Conservation (phyloP, 2,113 vertebrate species). For the Camelus dromedarius region DNA sequence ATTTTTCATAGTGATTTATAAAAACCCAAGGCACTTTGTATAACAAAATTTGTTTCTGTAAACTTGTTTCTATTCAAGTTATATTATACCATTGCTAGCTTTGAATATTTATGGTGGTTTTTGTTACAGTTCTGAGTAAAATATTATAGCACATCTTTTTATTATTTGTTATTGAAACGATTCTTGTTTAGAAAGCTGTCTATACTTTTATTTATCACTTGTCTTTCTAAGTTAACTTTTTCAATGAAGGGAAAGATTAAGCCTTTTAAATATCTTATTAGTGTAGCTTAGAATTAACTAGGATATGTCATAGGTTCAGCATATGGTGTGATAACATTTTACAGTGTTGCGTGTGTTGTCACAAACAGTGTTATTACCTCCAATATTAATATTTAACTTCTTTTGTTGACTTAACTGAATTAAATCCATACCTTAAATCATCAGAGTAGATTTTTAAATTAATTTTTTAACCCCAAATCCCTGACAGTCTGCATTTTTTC, state of each 20-base stretch:
- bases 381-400: not conserved
- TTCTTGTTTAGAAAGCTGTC: constrained; percentile 42
- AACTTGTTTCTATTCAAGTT: constrained; percentile 48
- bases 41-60: constrained; percentile 44
- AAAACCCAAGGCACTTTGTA: not conserved
- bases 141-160: constrained; percentile 9
- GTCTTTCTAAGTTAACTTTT: constrained; percentile 38
- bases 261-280: not conserved
- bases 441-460: constrained; percentile 7
- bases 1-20: constrained; percentile 42
- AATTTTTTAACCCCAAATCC: not conserved
- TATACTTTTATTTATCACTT: constrained; percentile 19
- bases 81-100: constrained; percentile 32
- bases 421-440: not conserved
- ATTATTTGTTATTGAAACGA: constrained; percentile 33
- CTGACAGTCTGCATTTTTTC: constrained; percentile 5
- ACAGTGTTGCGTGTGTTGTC: not conserved
- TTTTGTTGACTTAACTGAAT: constrained; percentile 45
- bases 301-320: not conserved
- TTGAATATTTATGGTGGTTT: constrained; percentile 52
- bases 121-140: constrained; percentile 61
- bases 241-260: not conserved
- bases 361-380: constrained; percentile 14
- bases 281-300: constrained; percentile 4
- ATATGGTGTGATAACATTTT: not conserved